Evolutionary conservation across 2,113 vertebrate genomes (phyloP).

Genomic region (Pseudorasbora parva): DNA sequence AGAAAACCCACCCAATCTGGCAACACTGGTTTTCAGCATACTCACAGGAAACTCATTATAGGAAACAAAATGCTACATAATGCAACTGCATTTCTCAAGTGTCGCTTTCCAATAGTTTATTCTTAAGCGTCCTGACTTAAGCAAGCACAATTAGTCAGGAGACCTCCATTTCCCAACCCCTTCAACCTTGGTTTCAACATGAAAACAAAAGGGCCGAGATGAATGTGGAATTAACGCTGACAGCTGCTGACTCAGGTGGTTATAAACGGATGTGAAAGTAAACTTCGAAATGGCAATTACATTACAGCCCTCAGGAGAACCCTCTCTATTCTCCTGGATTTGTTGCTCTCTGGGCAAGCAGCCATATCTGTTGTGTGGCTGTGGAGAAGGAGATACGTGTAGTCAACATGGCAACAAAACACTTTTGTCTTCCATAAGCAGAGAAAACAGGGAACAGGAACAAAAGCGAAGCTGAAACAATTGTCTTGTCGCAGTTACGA

Average conservation of each 20-base stretch:
- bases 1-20: no score
- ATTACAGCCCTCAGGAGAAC: conserved; percentile 51
- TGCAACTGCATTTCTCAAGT: neutral
- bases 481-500: conserved; percentile 1
- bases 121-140: neutral
- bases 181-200: conserved; percentile 32
- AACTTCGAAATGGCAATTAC: conserved; percentile 59
- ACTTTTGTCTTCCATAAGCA: conserved; percentile 46
- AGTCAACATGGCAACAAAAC: conserved; percentile 36
- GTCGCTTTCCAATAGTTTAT: conserved; percentile 7
- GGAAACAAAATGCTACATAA: neutral
- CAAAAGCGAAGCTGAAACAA: neutral
- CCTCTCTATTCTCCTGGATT: conserved; percentile 49
- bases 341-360: conserved; percentile 54
- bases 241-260: conserved; percentile 57
- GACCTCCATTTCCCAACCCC: neutral
- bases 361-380: conserved; percentile 54
- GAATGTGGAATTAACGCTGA: conserved; percentile 49
- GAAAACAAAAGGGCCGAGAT: conserved; percentile 37
- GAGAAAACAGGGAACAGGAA: neutral
- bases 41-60: conserved; percentile 9
- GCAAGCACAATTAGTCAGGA: conserved; percentile 25
- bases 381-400: conserved; percentile 33
- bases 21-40: neutral
- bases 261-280: conserved; percentile 50